Conservation (phyloP, 2,888 invertebrate genomes). For the Macropis europaea region DNA sequence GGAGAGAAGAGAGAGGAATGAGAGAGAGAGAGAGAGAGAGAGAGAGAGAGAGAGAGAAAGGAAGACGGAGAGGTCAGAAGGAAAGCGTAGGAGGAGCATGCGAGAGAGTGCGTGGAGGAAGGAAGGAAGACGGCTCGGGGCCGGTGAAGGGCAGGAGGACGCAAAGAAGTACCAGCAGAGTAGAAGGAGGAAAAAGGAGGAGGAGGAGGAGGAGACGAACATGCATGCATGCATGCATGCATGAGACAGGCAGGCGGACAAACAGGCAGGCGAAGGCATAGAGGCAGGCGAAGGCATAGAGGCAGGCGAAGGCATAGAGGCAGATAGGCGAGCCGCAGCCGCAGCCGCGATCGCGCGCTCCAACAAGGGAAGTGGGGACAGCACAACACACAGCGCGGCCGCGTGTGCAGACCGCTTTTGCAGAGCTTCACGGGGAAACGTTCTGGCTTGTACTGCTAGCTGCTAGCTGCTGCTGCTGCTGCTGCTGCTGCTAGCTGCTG, state of each 20-base stretch:
- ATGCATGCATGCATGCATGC: conserved; percentile 43
- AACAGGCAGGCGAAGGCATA: conserved; percentile 25
- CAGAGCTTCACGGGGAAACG: conserved; percentile 64
- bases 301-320: conserved; percentile 43
- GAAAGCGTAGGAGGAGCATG: conserved; percentile 39
- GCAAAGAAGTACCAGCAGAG: conserved; percentile 16
- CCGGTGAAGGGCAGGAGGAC: conserved; percentile 37
- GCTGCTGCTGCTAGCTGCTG: conserved; percentile 29
- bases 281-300: conserved; percentile 24
- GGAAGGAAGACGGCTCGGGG: conserved; percentile 45
- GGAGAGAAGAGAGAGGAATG: too few species aligned
- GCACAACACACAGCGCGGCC: conserved; percentile 61
- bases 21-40: background rate
- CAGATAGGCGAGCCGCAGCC: conserved; percentile 34
- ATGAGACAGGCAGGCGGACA: conserved; percentile 41
- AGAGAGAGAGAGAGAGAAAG: background rate
- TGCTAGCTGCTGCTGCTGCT: conserved; percentile 41
- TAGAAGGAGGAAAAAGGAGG: conserved; percentile 15
- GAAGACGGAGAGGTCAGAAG: background rate
- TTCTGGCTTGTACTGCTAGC: conserved; percentile 57
- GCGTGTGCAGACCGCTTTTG: conserved; percentile 65
- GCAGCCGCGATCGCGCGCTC: conserved; percentile 56
- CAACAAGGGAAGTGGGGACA: conserved; percentile 66
- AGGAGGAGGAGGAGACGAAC: conserved; percentile 29
- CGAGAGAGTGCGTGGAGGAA: conserved; percentile 18